phyloP scores from a whole-genome alignment of 2,113 vertebrate species.

The Scartelaos histophorus region DNA sequence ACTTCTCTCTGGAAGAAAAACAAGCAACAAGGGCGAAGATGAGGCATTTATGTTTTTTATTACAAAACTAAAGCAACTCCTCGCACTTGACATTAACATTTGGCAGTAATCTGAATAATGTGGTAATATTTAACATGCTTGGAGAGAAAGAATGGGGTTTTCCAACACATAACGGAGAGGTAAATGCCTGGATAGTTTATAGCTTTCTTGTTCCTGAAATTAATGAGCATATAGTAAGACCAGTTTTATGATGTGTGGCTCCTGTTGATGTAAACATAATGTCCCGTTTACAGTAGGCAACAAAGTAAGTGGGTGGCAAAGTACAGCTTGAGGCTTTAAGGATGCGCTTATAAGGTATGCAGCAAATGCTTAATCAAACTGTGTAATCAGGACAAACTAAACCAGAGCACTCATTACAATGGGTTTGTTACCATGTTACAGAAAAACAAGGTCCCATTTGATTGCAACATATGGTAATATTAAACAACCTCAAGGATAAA shows the following conservation, averaged over 20 bases:
- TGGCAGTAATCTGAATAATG: slow-evolving; percentile 9
- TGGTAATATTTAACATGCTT: neutral
- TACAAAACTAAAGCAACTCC: slow-evolving; percentile 7
- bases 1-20: slow-evolving; percentile 84
- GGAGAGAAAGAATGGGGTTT: neutral
- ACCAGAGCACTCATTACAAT: neutral
- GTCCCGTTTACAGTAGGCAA: neutral
- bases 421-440: neutral
- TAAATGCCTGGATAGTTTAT: neutral
- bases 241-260: neutral
- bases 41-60: neutral
- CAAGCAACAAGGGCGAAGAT: neutral
- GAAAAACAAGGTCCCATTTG: neutral
- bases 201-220: slow-evolving; percentile 1
- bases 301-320: neutral
- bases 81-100: slow-evolving; percentile 9
- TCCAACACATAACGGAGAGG: neutral
- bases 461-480: neutral
- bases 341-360: neutral
- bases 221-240: neutral
- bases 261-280: slow-evolving; percentile 4
- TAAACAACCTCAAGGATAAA: neutral
- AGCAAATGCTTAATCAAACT: neutral
- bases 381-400: neutral
- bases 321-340: neutral